Evolutionary conservation across 2,113 vertebrate species (phyloP).

Genomic region (Riparia riparia): DNA sequence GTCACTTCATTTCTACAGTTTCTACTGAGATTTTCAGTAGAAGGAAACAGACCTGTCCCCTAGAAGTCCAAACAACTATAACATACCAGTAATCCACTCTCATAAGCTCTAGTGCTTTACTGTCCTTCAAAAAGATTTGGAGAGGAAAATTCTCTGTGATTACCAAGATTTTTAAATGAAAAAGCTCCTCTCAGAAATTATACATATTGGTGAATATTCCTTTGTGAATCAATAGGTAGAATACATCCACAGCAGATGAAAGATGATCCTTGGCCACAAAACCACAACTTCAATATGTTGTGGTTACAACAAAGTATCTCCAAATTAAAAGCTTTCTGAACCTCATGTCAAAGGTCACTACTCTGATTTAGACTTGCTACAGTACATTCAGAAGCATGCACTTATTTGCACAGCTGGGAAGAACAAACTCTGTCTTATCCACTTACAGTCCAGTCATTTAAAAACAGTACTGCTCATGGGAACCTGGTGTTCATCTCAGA

Average conservation of each 20-base stretch:
- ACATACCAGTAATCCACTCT: neutral
- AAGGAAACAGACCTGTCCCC: neutral
- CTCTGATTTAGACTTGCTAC: neutral
- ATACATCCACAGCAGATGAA: neutral
- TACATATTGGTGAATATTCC: neutral
- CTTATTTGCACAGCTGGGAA: neutral
- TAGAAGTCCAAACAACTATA: neutral
- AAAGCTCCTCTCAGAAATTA: neutral
- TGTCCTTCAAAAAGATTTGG: neutral
- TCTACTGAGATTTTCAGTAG: neutral
- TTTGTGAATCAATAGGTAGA: neutral
- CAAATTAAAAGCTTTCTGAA: neutral
- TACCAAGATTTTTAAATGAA: neutral
- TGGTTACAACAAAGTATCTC: neutral
- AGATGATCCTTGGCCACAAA: neutral
- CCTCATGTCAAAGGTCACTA: neutral
- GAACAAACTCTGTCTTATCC: neutral
- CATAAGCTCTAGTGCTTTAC: neutral
- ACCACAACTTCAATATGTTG: neutral
- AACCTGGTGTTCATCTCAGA: neutral
- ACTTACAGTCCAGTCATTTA: neutral
- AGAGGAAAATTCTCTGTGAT: neutral
- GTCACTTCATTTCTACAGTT: neutral
- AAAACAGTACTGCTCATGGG: neutral
- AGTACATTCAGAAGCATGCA: neutral